Conservation (phyloP, 2,113 vertebrate genomes). For the Megaceryle torquata region DNA sequence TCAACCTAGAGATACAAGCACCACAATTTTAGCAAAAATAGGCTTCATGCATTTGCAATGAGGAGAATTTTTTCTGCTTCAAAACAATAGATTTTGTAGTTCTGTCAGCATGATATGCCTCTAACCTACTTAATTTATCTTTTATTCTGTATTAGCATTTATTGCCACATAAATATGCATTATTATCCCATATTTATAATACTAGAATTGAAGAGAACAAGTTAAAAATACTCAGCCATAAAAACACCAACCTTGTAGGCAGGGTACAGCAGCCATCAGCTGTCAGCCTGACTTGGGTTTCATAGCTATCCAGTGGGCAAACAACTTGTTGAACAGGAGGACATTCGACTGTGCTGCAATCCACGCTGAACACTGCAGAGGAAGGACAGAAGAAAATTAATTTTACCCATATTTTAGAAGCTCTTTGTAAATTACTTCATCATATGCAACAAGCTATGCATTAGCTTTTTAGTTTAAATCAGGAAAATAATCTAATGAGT, state of each 20-base stretch:
- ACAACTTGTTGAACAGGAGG: slow-evolving; percentile 85
- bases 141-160: background rate
- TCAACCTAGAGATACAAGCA: background rate
- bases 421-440: background rate
- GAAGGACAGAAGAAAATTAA: background rate
- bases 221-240: background rate
- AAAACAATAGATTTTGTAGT: background rate
- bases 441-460: background rate
- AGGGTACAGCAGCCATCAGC: slow-evolving; percentile 90
- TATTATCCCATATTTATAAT: background rate
- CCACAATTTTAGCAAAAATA: background rate
- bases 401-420: slow-evolving; percentile 3
- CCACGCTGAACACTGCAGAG: slow-evolving; percentile 84
- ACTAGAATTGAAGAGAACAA: background rate
- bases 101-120: background rate
- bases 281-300: slow-evolving; percentile 87
- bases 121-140: background rate
- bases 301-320: slow-evolving; percentile 88
- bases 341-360: slow-evolving; percentile 90
- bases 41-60: background rate
- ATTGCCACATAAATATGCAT: background rate
- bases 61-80: background rate
- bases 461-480: background rate
- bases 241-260: slow-evolving; percentile 82
- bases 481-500: background rate